Percentiles rank a stretch among this genome's conserved stretches.
Conservation (phyloP, 2,797 vertebrate genomes). For the Falco concolor region DNA sequence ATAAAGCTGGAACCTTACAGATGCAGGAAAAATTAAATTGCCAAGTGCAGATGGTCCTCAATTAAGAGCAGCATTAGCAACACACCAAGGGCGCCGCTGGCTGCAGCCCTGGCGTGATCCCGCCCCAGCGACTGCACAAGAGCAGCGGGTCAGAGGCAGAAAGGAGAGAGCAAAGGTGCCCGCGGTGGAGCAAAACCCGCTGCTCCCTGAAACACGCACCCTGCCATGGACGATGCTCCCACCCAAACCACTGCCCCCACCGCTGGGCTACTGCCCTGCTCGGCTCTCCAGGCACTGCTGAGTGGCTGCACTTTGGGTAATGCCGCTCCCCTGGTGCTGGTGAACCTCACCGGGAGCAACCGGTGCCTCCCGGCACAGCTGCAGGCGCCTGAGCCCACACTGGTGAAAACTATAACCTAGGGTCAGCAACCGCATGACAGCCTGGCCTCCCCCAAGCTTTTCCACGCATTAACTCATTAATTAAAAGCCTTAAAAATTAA, state of each 20-base stretch:
- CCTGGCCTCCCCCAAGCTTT: neutral
- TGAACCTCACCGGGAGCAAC: rapidly evolving
- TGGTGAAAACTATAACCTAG: rapidly evolving
- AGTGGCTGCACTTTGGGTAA: too few species aligned
- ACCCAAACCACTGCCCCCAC: rapidly evolving
- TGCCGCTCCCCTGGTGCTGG: rapidly evolving
- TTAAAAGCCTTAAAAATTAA: neutral
- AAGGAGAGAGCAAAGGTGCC: neutral
- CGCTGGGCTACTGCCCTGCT: rapidly evolving
- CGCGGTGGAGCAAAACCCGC: rapidly evolving
- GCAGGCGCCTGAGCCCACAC: rapidly evolving
- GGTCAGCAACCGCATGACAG: rapidly evolving
- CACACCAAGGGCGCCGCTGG: neutral
- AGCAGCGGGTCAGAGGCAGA: neutral
- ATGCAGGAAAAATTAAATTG: constrained; percentile 14
- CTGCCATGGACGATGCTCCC: neutral
- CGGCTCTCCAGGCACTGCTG: neutral
- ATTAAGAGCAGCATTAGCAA: neutral
- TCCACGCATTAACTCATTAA: neutral
- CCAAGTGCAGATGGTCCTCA: constrained; percentile 20
- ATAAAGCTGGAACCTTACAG: constrained; percentile 31
- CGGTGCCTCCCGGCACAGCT: neutral
- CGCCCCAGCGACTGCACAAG: rapidly evolving
- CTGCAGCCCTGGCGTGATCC: neutral
- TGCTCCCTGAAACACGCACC: rapidly evolving